These are phyloP conservation scores for Acanthosoma haemorrhoidale DNA, from an alignment of 2,888 invertebrate species.

Conservation along the genomic window DNA sequence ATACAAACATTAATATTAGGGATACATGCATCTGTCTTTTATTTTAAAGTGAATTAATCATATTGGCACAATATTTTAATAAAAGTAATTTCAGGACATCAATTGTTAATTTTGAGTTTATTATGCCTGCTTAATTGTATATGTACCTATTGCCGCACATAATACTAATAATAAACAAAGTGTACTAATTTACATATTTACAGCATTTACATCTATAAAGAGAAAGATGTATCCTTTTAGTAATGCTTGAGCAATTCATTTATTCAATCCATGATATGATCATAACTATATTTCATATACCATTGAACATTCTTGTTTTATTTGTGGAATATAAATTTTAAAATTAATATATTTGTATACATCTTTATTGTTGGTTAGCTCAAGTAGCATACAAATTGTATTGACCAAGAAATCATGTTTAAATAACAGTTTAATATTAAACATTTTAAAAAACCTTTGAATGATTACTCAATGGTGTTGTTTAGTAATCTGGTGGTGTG, in stretches of 20 bases:
- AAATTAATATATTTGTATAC: no score
- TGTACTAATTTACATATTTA: constrained; percentile 1
- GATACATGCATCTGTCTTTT: constrained; percentile 12
- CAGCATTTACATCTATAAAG: constrained; percentile 1
- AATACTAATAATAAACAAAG: background rate
- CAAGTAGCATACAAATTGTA: no score
- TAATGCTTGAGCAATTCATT: constrained; percentile 9
- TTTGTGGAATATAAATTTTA: no score
- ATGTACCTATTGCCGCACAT: background rate
- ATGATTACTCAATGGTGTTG: no score
- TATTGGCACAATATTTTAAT: background rate
- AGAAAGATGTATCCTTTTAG: constrained; percentile 3
- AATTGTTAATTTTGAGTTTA: background rate
- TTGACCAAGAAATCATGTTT: no score
- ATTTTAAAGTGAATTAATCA: background rate
- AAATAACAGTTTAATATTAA: no score
- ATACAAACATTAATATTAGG: background rate
- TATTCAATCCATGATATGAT: constrained; percentile 14
- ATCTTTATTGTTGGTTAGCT: no score
- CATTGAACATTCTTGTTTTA: no score
- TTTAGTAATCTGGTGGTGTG: no score
- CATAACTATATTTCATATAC: background rate
- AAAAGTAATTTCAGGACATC: background rate
- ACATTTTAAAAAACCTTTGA: no score
- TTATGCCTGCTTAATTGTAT: background rate